Conservation (phyloP, 1,140 invertebrate species). For the Pararge aegeria region DNA sequence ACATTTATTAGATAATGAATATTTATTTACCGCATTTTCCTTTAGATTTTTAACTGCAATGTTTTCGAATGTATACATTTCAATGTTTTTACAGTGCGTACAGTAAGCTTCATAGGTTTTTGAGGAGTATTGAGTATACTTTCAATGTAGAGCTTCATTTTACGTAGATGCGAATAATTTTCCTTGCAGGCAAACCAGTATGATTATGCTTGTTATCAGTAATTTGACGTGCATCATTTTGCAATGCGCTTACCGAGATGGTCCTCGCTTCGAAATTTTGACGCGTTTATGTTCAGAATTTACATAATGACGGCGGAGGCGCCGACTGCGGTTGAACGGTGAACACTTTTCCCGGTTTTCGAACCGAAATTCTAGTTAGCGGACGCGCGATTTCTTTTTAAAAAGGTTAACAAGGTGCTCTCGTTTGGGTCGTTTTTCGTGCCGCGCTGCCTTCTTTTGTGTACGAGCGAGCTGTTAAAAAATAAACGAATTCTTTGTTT, state of each 20-base stretch:
- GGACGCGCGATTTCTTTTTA: constrained; percentile 75
- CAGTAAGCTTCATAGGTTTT: no score
- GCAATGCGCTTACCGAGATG: constrained; percentile 43
- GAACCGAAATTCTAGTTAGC: constrained; percentile 78
- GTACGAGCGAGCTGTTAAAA: constrained; percentile 78
- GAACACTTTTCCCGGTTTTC: constrained; percentile 74
- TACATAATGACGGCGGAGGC: constrained; percentile 74
- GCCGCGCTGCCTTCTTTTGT: constrained; percentile 73
- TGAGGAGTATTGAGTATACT: no score
- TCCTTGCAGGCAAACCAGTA: background rate
- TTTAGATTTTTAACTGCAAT: no score
- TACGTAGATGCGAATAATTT: constrained; percentile 4
- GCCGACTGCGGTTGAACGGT: constrained; percentile 54
- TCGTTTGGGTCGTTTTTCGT: constrained; percentile 76
- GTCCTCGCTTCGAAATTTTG: constrained; percentile 48
- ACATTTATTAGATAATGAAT: no score
- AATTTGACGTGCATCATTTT: constrained; percentile 48
- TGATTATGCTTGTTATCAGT: constrained; percentile 27
- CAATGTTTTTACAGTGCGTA: no score
- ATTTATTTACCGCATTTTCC: no score
- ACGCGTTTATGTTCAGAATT: constrained; percentile 61
- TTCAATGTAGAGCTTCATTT: no score
- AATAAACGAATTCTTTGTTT: constrained; percentile 80
- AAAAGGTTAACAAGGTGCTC: constrained; percentile 77
- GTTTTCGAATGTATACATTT: no score